Percentiles rank a stretch among this genome's conserved stretches.
Conservation (phyloP, 2,888 invertebrate genomes). For the Orthosia gracilis region DNA sequence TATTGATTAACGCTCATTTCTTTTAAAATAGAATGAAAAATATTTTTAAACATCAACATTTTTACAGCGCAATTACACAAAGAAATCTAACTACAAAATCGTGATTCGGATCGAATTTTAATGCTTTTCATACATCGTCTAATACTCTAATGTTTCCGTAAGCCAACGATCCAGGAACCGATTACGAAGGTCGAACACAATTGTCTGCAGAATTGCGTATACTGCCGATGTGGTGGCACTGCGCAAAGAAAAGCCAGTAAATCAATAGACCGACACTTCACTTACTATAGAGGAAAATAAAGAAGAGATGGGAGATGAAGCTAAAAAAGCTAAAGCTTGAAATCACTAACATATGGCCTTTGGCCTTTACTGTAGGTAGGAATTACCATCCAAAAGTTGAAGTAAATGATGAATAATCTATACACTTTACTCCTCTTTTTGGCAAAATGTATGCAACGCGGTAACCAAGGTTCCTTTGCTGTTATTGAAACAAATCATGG, state of each 20-base stretch:
- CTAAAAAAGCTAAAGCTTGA: neutral
- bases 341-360: neutral
- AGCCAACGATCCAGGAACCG: slow-evolving; percentile 62
- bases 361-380: neutral
- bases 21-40: neutral
- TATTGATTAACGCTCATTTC: no score
- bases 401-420: neutral
- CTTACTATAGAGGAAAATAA: neutral
- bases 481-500: neutral
- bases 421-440: neutral
- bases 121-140: slow-evolving; percentile 55
- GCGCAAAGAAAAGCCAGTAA: slow-evolving; percentile 44
- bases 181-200: slow-evolving; percentile 62
- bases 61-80: slow-evolving; percentile 8
- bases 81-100: slow-evolving; percentile 20
- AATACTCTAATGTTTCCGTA: slow-evolving; percentile 60
- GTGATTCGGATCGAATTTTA: slow-evolving; percentile 48
- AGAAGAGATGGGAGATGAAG: neutral
- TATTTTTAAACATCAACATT: neutral
- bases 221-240: slow-evolving; percentile 48
- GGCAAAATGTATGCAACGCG: neutral
- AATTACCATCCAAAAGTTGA: neutral
- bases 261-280: neutral
- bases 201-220: slow-evolving; percentile 60
- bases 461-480: neutral